Conservation (phyloP, 2,113 vertebrate species). For the Baryphthengus martii region DNA sequence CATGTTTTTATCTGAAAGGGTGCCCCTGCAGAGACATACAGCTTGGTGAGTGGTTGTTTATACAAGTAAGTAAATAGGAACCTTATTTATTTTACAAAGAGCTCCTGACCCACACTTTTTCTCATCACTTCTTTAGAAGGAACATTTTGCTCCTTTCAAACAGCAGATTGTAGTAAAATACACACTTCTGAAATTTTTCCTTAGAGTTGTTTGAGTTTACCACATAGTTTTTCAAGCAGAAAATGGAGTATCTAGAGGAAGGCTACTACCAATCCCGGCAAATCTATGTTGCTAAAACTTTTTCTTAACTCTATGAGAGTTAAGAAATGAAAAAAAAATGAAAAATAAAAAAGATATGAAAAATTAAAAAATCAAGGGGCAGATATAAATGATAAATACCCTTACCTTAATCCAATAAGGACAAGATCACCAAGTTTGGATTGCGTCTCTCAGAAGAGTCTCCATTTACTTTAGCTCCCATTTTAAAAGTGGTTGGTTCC, state of each 20-base stretch:
- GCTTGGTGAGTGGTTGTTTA: slow-evolving; percentile 77
- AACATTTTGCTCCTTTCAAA: slow-evolving; percentile 43
- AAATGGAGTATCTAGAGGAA: background rate
- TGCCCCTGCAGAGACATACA: slow-evolving; percentile 74
- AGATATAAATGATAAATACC: background rate
- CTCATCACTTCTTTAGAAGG: background rate
- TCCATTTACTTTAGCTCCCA: background rate
- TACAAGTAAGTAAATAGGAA: slow-evolving; percentile 79
- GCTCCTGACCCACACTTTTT: slow-evolving; percentile 71
- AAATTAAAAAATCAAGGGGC: background rate
- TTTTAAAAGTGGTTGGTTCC: slow-evolving; percentile 16
- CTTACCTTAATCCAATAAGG: slow-evolving; percentile 39
- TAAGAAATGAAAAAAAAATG: too few relatives aligned
- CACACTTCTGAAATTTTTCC: background rate
- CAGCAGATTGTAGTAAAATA: slow-evolving; percentile 6
- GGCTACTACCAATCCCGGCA: background rate
- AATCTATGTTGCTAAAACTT: background rate
- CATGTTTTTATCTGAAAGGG: slow-evolving; percentile 79
- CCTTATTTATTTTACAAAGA: slow-evolving; percentile 79
- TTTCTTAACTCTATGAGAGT: background rate
- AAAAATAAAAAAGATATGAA: too few relatives aligned
- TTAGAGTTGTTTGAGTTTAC: slow-evolving; percentile 13
- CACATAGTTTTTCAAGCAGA: slow-evolving; percentile 34
- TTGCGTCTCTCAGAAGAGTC: background rate
- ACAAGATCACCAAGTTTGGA: background rate